phyloP scores from a whole-genome alignment of 2,888 invertebrate species.

The Smittia sp. region DNA sequence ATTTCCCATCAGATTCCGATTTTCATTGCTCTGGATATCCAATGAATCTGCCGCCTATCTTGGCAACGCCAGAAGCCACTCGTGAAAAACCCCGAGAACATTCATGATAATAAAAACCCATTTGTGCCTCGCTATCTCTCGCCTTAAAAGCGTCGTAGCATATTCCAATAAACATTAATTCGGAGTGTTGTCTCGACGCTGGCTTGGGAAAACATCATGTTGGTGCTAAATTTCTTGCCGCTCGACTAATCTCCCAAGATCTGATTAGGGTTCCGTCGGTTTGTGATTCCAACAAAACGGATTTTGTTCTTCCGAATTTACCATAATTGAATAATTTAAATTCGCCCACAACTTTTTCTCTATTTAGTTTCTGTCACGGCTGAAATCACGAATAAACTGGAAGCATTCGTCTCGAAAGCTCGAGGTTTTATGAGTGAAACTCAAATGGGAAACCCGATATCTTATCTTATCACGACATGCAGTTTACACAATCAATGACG shows the following conservation, averaged over 20 bases:
- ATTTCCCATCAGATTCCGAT: background rate
- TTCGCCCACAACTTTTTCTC: background rate
- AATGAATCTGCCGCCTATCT: background rate
- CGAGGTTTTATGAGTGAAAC: background rate
- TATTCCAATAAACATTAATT: constrained; percentile 8
- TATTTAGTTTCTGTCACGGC: background rate
- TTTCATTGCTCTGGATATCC: background rate
- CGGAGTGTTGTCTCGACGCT: background rate
- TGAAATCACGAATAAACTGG: background rate
- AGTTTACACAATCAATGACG: background rate
- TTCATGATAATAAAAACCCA: background rate
- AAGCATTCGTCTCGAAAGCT: background rate
- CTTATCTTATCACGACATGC: constrained; percentile 13
- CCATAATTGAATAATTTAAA: constrained; percentile 19
- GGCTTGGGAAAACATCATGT: background rate
- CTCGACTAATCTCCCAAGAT: no score
- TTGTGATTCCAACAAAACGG: no score
- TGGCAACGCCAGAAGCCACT: background rate
- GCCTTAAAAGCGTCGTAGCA: background rate
- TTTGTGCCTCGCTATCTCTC: background rate
- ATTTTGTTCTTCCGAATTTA: background rate
- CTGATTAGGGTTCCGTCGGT: no score
- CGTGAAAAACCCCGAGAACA: background rate
- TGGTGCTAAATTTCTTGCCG: background rate
- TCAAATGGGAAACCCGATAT: background rate